Evolutionary conservation across 1,140 invertebrate species (phyloP).

Genomic region (Calycopis cecrops): DNA sequence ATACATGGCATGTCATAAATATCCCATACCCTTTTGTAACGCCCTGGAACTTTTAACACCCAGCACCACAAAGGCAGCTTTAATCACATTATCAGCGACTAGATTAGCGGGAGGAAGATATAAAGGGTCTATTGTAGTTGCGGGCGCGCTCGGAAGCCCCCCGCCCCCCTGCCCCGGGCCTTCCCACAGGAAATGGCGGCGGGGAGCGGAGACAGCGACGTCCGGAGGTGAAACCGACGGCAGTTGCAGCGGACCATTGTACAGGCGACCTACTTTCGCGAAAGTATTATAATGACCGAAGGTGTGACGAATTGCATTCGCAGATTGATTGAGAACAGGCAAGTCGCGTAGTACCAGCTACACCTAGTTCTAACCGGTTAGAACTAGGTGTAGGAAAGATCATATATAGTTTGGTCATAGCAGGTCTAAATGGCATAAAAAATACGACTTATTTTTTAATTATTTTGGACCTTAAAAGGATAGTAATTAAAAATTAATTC

Average conservation of each 20-base stretch:
- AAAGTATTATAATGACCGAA: slow-evolving; percentile 32
- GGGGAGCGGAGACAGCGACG: slow-evolving; percentile 62
- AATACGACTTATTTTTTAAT: no score
- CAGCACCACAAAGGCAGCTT: slow-evolving; percentile 22
- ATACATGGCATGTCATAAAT: no score
- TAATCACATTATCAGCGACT: slow-evolving; percentile 60
- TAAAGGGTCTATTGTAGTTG: slow-evolving; percentile 65
- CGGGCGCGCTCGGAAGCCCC: slow-evolving; percentile 38
- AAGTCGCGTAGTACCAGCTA: no score
- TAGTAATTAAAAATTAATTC: no score
- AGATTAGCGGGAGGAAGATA: slow-evolving; percentile 64
- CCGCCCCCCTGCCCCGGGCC: slow-evolving; percentile 27
- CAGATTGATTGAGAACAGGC: background rate
- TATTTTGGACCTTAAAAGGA: no score
- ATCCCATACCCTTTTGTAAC: background rate
- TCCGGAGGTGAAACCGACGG: slow-evolving; percentile 53
- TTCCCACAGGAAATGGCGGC: slow-evolving; percentile 53
- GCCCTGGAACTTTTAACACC: slow-evolving; percentile 5
- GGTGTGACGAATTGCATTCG: slow-evolving; percentile 30
- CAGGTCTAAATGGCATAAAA: no score
- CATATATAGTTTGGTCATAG: no score
- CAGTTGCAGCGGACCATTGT: slow-evolving; percentile 45
- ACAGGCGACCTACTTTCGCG: slow-evolving; percentile 50
- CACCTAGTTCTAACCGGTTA: no score
- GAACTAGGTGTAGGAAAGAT: no score